Evolutionary conservation across 1,140 invertebrate genomes (phyloP), one percentile per base, ranked within the genome.

Genomic region (Meloidogyne chitwoodi): DNA sequence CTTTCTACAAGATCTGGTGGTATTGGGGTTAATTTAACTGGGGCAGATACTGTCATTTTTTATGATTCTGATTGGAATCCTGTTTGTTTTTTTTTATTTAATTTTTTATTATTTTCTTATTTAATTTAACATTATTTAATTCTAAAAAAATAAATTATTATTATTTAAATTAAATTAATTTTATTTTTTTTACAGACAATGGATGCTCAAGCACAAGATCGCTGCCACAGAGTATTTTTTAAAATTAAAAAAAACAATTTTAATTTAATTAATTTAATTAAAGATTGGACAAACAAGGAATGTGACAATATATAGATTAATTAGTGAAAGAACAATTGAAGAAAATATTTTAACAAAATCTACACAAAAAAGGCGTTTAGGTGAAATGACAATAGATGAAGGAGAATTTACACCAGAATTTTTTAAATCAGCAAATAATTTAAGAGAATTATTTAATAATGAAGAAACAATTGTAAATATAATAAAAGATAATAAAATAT

Each of bases 61-160:
- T 99, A 99, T 89, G 97, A 99, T 89, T 96, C 94, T 79, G 97
- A 99, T 89, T 99, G 96, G 97, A 99, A 99, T 91, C 96, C 96
- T 63, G 71, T 73, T 22, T 19, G 71, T 14, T 44, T 31, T 22
- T 56, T 8, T 69, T 41, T 24, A 26, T 41, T 8, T 24, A 61
- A 72, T 41, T 29, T 24, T 22, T 19, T 8, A 0, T 19, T 41
- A 69, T 4, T 63, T 63, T n/a, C n/a, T n/a, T n/a, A n/a, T n/a
- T n/a, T n/a, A n/a, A n/a, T n/a, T n/a, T n/a, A n/a, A n/a, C n/a
- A n/a, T n/a, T n/a, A n/a, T n/a, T n/a, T n/a, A n/a, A n/a, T n/a
- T n/a, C n/a, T n/a, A n/a, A n/a, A n/a, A n/a, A n/a, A n/a, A n/a
- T n/a, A n/a, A n/a, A n/a, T n/a, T n/a, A n/a, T n/a, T n/a, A n/a